These are phyloP conservation scores for Phortica variegata DNA, from an alignment of 1,140 invertebrate genomes.

Conservation along the genomic window DNA sequence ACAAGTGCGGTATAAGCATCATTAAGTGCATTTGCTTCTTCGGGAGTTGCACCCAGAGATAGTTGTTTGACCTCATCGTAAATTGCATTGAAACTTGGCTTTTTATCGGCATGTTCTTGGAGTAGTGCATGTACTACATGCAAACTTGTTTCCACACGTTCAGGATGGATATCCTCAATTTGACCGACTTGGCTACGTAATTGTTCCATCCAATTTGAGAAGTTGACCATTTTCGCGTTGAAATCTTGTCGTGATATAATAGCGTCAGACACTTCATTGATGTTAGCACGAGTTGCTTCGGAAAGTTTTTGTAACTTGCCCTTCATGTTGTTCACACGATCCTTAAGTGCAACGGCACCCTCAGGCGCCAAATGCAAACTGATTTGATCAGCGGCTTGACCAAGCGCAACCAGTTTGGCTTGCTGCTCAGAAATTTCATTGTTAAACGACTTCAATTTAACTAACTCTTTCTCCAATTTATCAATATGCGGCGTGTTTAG, in stretches of 20 bases:
- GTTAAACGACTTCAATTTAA: slow-evolving; percentile 73
- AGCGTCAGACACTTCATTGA: slow-evolving; percentile 77
- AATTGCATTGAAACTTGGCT: slow-evolving; percentile 70
- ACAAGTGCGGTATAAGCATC: slow-evolving; percentile 74
- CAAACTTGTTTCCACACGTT: slow-evolving; percentile 76
- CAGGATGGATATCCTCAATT: slow-evolving; percentile 76
- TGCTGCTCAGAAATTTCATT: slow-evolving; percentile 81
- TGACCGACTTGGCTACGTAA: slow-evolving; percentile 73
- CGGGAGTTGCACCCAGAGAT: slow-evolving; percentile 66
- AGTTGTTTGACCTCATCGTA: slow-evolving; percentile 81
- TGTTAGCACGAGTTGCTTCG: slow-evolving; percentile 70
- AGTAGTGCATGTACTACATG: slow-evolving; percentile 76
- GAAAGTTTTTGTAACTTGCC: slow-evolving; percentile 68
- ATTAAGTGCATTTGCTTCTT: slow-evolving; percentile 72
- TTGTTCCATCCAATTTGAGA: slow-evolving; percentile 82
- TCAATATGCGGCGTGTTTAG: slow-evolving; percentile 68
- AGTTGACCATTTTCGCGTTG: slow-evolving; percentile 75
- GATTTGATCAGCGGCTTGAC: slow-evolving; percentile 76
- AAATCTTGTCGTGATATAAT: slow-evolving; percentile 82
- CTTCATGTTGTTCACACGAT: slow-evolving; percentile 72
- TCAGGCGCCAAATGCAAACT: slow-evolving; percentile 74
- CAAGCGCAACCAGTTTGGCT: slow-evolving; percentile 75
- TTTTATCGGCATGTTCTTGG: slow-evolving; percentile 80
- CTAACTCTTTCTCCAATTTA: slow-evolving; percentile 72
- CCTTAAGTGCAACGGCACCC: slow-evolving; percentile 70